Base-by-base conservation (phyloP, 2,113 vertebrate genomes). In the Caloenas nicobarica region DNA sequence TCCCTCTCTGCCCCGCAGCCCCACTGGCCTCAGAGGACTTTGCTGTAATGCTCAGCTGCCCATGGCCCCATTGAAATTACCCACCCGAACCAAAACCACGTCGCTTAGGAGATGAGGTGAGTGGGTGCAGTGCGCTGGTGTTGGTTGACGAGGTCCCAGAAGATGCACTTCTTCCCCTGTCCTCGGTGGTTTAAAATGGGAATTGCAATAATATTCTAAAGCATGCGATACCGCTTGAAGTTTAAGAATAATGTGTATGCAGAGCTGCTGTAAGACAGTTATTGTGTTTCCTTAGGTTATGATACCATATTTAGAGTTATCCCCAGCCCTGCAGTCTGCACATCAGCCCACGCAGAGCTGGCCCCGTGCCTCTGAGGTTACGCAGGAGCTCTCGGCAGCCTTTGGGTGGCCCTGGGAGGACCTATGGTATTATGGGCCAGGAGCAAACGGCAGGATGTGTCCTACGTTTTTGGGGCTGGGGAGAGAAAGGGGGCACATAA, bases 221-320 rank as follows among this genome's bases (percentile, higher is more conserved):
- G 4, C 7, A 8, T 18, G 40, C 15, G 9, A 1, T 16, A 2
- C 13, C 79, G 21, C 12, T 56, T 40, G 10, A 71, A 28, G 26
- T 13, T 65, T 1, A 24, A n/a, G 44, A 25, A 23, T 3, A 6
- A 13, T 0, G 24, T 28, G 48, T 10, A 2, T 0, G 70, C 48
- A 56, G 25, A 4, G 42, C 40, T 48, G 48, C 15, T 76, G 16
- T 22, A 4, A 16, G 60, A 1, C 26, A 34, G 15, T 18, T 36
- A 16, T 1, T 1, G 2, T 24, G 10, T 56, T 61, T 86, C 26
- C 51, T 73, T 23, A 24, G 46, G 33, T 46, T 42, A 2, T 36
- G 50, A 26, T 21, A 50, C 51, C 2, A 1, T 40, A 2, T 57
- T 51, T 33, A 33, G 50, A 28, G 42, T 16, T 79, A 7, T 33